A percentile compares a stretch with the other conserved stretches of the same genome.
These are phyloP conservation scores for Carlito syrichta DNA, from an alignment of 2,113 vertebrate species.

Conservation along the genomic window DNA sequence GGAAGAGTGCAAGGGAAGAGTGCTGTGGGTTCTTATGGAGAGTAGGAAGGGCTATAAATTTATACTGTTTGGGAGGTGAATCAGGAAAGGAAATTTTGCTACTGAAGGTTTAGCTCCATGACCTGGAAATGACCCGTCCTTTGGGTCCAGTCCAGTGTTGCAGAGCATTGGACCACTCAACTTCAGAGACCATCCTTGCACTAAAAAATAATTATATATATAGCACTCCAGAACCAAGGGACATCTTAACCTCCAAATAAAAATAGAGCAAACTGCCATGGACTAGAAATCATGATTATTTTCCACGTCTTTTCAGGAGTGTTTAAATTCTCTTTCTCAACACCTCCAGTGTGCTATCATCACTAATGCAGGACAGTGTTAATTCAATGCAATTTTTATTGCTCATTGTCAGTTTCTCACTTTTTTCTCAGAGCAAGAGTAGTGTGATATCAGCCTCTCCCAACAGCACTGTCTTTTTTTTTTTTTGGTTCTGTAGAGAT, in stretches of 20 bases:
- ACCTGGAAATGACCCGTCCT: neutral
- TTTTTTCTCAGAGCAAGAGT: conserved; percentile 37
- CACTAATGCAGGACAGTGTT: neutral
- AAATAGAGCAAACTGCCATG: conserved; percentile 3
- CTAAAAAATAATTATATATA: neutral
- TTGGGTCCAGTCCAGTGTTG: neutral
- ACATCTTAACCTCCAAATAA: neutral
- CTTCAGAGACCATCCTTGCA: neutral
- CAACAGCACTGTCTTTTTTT: neutral
- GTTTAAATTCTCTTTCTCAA: neutral
- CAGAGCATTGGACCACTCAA: neutral
- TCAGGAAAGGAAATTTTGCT: neutral
- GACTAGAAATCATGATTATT: conserved; percentile 44
- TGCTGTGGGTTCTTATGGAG: neutral
- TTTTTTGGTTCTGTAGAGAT: neutral
- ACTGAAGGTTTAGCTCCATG: neutral
- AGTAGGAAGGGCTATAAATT: neutral
- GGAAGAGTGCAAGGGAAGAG: neutral
- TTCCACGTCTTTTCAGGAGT: conserved; percentile 34
- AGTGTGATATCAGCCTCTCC: neutral
- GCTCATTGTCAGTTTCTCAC: conserved; percentile 43
- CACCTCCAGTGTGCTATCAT: neutral
- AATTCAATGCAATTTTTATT: conserved; percentile 43
- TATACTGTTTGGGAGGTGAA: neutral
- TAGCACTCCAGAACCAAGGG: neutral